Base-by-base conservation (phyloP, 2,113 vertebrate genomes). In the Arothron firmamentum region DNA sequence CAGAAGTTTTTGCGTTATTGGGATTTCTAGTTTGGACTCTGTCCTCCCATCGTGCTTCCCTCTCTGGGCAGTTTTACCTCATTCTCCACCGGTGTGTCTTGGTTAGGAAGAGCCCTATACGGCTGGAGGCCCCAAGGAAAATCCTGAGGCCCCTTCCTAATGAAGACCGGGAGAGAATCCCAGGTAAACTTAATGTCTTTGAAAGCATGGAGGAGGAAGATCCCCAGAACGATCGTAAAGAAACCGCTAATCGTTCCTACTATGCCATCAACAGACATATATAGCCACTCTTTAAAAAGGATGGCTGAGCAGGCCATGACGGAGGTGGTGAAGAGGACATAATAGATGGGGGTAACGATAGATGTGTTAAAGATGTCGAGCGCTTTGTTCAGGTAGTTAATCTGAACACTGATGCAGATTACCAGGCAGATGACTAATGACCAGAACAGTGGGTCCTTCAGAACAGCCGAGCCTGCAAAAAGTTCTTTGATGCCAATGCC, bases 311-410 rank as follows among this genome's bases (percentile, higher is more conserved):
- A 95, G 19, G 46, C 88, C 89, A 92, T 93, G 59, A 95, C 90
- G 0, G 91, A 89, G 0, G 89, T 92, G 71, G 90, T 94, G 83
- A 94, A 94, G 75, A 94, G 91, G 73, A 94, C 92, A 0, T 95
- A 94, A 75, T 93, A 92, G 65, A 92, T 79, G 2, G 92, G 91
- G 0, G 91, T 92, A 66, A 95, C 88, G 45, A 92, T 74, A 0
- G 91, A 94, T 0, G 90, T 92, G 79, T 86, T 92, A 78, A 90
- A 94, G 65, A 93, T 92, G 81, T 92, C 92, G 60, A 95, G 86
- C 47, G 91, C 92, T 80, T 92, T 93, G 86, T 94, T 94, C 68
- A 94, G 86, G 52, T 93, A 94, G 80, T 89, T 95, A 70, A 94
- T 93, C 74, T 94, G 93, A 72, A 91, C 10, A 18, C 85, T 93